Evolutionary conservation across 2,797 vertebrate species (phyloP).

Genomic region (Chelidonichthys spinosus): DNA sequence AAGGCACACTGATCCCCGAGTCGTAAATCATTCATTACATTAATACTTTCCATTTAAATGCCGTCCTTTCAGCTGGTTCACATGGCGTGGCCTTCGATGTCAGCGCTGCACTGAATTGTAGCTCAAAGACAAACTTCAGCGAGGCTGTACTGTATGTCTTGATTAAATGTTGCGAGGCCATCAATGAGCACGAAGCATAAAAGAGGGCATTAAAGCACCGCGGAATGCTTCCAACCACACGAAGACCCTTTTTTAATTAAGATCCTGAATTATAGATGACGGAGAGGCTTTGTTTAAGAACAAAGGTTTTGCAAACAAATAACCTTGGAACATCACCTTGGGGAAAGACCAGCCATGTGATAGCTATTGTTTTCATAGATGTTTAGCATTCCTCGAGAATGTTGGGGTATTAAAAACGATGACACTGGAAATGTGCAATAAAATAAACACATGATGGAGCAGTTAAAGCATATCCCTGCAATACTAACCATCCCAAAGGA

Average conservation of each 20-base stretch:
- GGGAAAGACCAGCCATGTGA: conserved; percentile 32
- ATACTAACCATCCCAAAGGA: conserved; percentile 27
- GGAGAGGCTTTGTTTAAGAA: conserved; percentile 39
- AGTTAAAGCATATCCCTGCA: conserved; percentile 6
- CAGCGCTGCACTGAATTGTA: conserved; percentile 13
- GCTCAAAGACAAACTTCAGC: conserved; percentile 48
- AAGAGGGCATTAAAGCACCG: conserved; percentile 62
- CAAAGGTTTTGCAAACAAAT: conserved; percentile 49
- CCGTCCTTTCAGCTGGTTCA: conserved; percentile 27
- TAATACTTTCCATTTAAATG: conserved; percentile 53
- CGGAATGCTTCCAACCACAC: conserved; percentile 56
- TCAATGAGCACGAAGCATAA: conserved; percentile 62
- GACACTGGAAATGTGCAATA: not conserved
- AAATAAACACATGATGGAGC: not conserved
- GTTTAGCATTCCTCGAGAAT: conserved; percentile 4
- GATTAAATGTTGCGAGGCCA: conserved; percentile 57
- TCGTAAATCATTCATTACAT: conserved; percentile 73
- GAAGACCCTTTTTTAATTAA: conserved; percentile 64
- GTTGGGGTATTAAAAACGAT: not conserved
- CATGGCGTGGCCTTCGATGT: conserved; percentile 16
- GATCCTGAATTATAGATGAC: conserved; percentile 47
- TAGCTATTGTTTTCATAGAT: conserved; percentile 14
- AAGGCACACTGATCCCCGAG: conserved; percentile 48
- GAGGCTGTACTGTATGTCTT: conserved; percentile 38
- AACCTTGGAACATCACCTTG: conserved; percentile 44